Evolutionary conservation across 2,113 vertebrate genomes (phyloP).

Genomic region (Psilopogon haemacephalus): DNA sequence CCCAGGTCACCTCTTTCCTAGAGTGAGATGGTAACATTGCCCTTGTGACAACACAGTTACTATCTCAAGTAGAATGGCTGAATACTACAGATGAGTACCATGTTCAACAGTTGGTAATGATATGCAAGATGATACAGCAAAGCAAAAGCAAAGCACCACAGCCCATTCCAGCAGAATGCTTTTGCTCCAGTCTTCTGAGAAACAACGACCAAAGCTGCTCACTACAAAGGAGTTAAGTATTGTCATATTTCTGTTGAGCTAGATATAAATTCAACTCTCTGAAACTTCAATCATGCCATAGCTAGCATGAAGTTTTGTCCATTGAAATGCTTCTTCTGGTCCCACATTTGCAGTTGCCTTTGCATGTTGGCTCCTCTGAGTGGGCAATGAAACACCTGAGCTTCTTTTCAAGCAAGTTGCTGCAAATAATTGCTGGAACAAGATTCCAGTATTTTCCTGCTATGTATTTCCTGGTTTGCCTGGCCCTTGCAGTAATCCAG

Average conservation of each 20-base stretch:
- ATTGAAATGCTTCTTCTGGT: background rate
- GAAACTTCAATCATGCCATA: background rate
- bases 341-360: background rate
- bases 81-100: background rate
- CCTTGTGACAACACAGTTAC: background rate
- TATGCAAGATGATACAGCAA: background rate
- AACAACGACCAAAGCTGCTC: background rate
- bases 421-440: slow-evolving; percentile 47
- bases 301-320: background rate
- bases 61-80: fast-evolving
- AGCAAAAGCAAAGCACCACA: background rate
- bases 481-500: background rate
- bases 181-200: background rate
- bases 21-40: background rate
- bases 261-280: background rate
- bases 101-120: background rate
- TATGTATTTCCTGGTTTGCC: background rate
- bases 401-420: slow-evolving; percentile 19
- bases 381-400: slow-evolving; percentile 24
- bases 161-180: background rate
- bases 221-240: background rate
- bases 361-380: background rate
- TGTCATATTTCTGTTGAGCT: background rate
- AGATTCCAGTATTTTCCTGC: background rate
- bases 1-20: background rate